Percentiles rank a stretch among this genome's conserved stretches.
phyloP scores from a whole-genome alignment of 2,113 vertebrate species.

The Lepus europaeus region DNA sequence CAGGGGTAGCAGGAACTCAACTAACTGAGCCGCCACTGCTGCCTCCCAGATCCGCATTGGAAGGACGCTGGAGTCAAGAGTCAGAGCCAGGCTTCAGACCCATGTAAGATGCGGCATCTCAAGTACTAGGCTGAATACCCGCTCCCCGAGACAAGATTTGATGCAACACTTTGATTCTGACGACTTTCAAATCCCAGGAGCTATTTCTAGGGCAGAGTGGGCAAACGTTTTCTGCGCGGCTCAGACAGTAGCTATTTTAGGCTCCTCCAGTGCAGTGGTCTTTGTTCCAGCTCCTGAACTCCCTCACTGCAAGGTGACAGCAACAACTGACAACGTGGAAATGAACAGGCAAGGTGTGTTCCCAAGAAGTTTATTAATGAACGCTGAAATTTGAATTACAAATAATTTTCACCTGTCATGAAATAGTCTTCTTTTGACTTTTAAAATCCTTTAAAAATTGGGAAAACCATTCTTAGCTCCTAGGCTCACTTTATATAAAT shows the following conservation, averaged over 20 bases:
- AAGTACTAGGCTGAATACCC: no score
- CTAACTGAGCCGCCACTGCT: no score
- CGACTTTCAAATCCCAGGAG: neutral
- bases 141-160: neutral
- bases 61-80: no score
- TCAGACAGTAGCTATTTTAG: neutral
- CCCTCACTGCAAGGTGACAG: neutral
- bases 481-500: neutral
- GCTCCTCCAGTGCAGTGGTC: neutral
- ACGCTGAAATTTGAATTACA: neutral
- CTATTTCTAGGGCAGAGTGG: neutral
- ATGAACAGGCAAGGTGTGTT: neutral
- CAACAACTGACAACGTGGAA: neutral
- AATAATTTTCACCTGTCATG: neutral
- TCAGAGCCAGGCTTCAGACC: no score
- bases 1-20: no score
- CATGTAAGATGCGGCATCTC: no score
- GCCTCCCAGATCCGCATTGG: no score
- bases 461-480: conserved; percentile 5
- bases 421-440: conserved; percentile 26
- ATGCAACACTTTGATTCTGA: neutral
- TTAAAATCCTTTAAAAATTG: neutral
- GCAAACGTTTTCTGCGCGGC: neutral
- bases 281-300: neutral
- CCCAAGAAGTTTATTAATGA: neutral